Percentiles rank a stretch among this genome's conserved stretches.
These are phyloP conservation scores for Dasypolia templi DNA, from an alignment of 2,888 invertebrate genomes.

Conservation along the genomic window DNA sequence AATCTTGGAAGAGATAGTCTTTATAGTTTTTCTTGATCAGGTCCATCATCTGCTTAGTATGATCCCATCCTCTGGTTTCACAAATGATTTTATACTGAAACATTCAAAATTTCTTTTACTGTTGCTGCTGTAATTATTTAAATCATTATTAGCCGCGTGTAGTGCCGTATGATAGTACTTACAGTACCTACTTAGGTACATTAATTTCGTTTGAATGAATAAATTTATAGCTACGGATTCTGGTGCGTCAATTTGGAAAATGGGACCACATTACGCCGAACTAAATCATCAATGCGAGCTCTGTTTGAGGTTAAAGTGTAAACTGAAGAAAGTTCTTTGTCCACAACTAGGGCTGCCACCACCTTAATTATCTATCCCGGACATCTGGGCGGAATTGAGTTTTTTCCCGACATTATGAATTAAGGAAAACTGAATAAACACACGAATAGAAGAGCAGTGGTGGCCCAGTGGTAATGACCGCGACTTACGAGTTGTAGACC, in stretches of 20 bases:
- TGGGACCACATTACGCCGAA: too few species aligned
- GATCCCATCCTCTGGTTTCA: constrained; percentile 96
- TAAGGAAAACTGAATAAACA: too few species aligned
- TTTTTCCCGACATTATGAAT: too few species aligned
- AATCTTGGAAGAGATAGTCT: constrained; percentile 87
- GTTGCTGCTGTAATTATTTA: not conserved
- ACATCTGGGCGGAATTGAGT: too few species aligned
- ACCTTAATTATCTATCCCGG: too few species aligned
- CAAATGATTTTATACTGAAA: constrained; percentile 95
- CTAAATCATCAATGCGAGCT: too few species aligned
- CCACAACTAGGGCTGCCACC: too few species aligned
- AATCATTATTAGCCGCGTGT: not conserved
- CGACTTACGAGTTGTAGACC: too few species aligned
- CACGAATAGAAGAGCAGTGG: too few species aligned
- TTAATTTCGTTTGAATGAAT: not conserved
- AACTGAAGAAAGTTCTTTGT: too few species aligned
- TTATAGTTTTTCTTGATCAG: constrained; percentile 91
- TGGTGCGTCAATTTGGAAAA: not conserved
- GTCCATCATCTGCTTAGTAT: constrained; percentile 90
- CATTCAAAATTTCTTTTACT: constrained; percentile 14
- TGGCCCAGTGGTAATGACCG: too few species aligned
- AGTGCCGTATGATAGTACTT: not conserved
- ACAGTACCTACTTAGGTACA: not conserved
- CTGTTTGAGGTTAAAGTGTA: too few species aligned
- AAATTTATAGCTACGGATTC: not conserved